These are phyloP conservation scores for Nothobranchius furzeri DNA, from an alignment of 2,113 vertebrate genomes.

Conservation along the genomic window DNA sequence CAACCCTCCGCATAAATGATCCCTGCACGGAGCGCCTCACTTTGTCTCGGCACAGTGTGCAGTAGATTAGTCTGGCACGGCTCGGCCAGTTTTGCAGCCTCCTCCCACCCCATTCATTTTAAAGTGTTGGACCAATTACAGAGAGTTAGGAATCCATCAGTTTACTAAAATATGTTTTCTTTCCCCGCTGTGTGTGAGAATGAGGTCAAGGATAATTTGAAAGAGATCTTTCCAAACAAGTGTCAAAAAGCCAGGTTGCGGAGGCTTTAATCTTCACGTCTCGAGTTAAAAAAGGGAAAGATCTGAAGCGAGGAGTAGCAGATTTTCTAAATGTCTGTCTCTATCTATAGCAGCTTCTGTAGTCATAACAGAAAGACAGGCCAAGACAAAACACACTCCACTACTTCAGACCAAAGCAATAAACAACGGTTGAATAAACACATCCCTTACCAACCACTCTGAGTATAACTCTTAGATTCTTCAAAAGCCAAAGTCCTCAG, in stretches of 20 bases:
- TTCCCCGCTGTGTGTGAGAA: constrained; percentile 36
- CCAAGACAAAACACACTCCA: constrained; percentile 77
- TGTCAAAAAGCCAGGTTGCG: constrained; percentile 30
- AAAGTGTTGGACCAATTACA: constrained; percentile 57
- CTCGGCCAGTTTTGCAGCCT: constrained; percentile 61
- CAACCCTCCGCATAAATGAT: constrained; percentile 69
- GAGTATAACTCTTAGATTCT: constrained; percentile 65
- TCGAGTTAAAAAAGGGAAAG: constrained; percentile 48
- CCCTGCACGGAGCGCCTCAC: constrained; percentile 68
- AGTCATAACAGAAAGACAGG: constrained; percentile 73
- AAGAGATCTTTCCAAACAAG: constrained; percentile 56
- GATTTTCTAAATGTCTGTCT: constrained; percentile 56
- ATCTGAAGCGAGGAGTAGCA: constrained; percentile 23
- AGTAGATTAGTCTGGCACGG: constrained; percentile 67
- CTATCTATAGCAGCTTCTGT: constrained; percentile 72
- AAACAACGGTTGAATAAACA: constrained; percentile 77
- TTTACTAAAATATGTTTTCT: constrained; percentile 45
- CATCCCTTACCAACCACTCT: constrained; percentile 66
- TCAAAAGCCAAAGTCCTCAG: constrained; percentile 66
- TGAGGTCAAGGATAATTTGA: constrained; percentile 56
- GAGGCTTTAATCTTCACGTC: constrained; percentile 67
- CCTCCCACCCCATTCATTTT: constrained; percentile 47
- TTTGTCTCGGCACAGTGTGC: constrained; percentile 72
- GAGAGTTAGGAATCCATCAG: constrained; percentile 44
- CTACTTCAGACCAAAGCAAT: constrained; percentile 73